Conservation (phyloP, 2,797 vertebrate species). For the Gallinago stenura region DNA sequence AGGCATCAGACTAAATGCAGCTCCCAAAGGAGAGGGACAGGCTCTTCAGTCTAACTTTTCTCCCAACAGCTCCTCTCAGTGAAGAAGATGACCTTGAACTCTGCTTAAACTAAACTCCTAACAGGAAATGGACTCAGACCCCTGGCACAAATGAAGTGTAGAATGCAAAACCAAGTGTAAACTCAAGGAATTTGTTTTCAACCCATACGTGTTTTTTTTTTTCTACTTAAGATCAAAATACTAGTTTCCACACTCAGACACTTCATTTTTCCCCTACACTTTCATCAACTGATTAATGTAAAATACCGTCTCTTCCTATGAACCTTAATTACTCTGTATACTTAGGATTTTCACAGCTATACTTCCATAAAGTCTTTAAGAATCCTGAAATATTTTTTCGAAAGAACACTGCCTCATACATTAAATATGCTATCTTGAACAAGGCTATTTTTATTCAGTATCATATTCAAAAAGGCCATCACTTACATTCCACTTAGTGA, state of each 20-base stretch:
- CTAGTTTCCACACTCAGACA: background rate
- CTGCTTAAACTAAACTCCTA: background rate
- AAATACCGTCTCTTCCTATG: background rate
- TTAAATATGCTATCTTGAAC: background rate
- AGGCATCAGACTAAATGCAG: background rate
- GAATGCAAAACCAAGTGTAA: background rate
- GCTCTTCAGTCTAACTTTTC: background rate
- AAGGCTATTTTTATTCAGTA: slow-evolving; percentile 15
- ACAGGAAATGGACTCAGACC: background rate
- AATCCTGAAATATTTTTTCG: background rate
- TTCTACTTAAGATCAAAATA: background rate
- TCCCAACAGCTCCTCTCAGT: background rate
- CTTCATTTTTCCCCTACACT: background rate
- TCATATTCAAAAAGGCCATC: slow-evolving; percentile 6
- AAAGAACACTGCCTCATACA: background rate
- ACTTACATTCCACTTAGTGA: background rate
- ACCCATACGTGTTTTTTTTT: background rate
- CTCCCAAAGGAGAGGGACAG: background rate
- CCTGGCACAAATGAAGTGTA: background rate
- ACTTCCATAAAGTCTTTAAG: background rate
- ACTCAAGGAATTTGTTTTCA: background rate
- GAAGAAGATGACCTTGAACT: background rate
- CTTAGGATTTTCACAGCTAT: background rate
- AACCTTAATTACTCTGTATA: background rate
- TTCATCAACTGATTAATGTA: background rate